Conservation (phyloP, 2,113 vertebrate genomes). For the Amphilophus citrinellus region DNA sequence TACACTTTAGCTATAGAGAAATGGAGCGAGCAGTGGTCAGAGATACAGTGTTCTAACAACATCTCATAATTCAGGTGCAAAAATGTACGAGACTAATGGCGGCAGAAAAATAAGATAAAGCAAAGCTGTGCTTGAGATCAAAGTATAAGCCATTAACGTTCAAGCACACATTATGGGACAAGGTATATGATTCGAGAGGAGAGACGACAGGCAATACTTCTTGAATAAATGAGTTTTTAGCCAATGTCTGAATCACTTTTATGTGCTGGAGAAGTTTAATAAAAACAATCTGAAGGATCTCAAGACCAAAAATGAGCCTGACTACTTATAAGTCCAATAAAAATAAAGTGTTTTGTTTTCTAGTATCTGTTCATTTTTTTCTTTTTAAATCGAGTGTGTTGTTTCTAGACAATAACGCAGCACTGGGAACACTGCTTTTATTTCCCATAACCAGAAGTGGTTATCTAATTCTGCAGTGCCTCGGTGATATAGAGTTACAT, state of each 20-base stretch:
- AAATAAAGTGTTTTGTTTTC: background rate
- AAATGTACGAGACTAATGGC: conserved; percentile 29
- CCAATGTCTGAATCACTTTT: background rate
- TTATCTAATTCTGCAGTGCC: conserved; percentile 31
- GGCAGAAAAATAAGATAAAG: conserved; percentile 17
- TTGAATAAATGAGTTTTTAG: conserved; percentile 24
- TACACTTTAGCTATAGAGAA: background rate
- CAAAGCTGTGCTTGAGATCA: conserved; percentile 21
- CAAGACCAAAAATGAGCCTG: background rate
- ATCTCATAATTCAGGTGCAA: conserved; percentile 5
- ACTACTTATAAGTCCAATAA: background rate
- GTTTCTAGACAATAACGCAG: conserved; percentile 5
- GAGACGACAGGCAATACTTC: background rate
- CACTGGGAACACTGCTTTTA: conserved; percentile 1
- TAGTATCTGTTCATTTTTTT: background rate
- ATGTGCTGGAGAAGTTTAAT: background rate
- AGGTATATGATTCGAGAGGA: conserved; percentile 22
- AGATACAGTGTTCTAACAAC: background rate
- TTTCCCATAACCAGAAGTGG: conserved; percentile 33
- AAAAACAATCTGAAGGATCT: background rate
- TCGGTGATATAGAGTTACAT: conserved; percentile 33
- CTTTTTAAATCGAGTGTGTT: background rate
- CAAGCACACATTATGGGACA: background rate
- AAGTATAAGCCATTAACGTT: conserved; percentile 32
- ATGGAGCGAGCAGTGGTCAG: background rate